Percentiles rank a stretch among this genome's conserved stretches.
These are phyloP conservation scores for Propithecus coquereli DNA, from an alignment of 2,113 vertebrate genomes.

Conservation along the genomic window DNA sequence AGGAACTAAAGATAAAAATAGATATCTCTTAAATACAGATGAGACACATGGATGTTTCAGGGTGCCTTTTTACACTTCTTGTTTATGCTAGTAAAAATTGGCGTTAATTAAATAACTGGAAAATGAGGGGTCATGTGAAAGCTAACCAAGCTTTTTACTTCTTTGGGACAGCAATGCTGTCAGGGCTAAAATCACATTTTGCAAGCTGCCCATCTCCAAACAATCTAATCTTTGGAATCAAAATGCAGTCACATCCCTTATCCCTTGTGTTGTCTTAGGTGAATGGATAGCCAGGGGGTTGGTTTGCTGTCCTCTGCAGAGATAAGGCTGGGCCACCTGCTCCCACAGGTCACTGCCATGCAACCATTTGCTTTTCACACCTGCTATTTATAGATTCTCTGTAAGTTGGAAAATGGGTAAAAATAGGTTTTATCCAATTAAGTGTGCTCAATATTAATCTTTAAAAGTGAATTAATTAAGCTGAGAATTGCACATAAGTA, in stretches of 20 bases:
- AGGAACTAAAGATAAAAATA: neutral
- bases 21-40: neutral
- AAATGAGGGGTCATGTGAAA: neutral
- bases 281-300: neutral
- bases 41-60: neutral
- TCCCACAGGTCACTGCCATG: neutral
- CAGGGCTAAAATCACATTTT: neutral
- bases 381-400: neutral
- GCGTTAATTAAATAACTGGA: neutral
- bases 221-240: neutral
- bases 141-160: neutral
- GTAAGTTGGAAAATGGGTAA: neutral
- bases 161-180: neutral
- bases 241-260: neutral
- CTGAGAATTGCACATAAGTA: rapidly evolving
- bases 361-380: neutral
- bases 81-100: neutral
- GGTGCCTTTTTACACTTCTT: neutral
- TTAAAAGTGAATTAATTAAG: neutral
- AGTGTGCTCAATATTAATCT: neutral
- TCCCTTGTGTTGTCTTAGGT: neutral
- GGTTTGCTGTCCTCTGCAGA: neutral
- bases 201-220: neutral
- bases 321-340: neutral
- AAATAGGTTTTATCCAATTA: neutral